These are phyloP conservation scores for Limnodromus scolopaceus DNA, from an alignment of 2,797 vertebrate genomes.

Conservation along the genomic window DNA sequence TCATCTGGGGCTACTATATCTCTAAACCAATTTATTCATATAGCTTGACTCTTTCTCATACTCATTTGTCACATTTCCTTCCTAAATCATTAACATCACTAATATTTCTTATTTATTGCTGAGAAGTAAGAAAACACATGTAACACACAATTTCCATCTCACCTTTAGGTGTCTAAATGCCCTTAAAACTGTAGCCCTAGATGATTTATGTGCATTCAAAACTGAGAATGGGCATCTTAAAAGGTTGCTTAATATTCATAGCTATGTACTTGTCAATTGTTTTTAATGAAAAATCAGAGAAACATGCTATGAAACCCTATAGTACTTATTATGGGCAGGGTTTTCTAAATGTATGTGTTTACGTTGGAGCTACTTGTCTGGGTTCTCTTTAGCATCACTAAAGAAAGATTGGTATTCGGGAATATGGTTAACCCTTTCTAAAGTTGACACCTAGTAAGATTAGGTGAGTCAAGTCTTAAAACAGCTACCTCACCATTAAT, in stretches of 20 bases:
- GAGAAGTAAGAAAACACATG: background rate
- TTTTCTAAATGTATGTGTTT: background rate
- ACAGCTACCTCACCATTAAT: background rate
- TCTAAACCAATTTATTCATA: conserved; percentile 3
- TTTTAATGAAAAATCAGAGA: conserved; percentile 20
- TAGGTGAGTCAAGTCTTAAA: background rate
- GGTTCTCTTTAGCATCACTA: background rate
- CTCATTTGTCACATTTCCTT: background rate
- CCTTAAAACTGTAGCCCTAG: background rate
- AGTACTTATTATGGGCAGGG: background rate
- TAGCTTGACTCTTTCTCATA: background rate
- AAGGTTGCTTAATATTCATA: conserved; percentile 11
- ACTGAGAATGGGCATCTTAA: background rate
- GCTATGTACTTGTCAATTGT: background rate
- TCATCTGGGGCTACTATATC: background rate
- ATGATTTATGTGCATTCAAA: background rate
- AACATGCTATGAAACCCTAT: background rate
- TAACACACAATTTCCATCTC: background rate
- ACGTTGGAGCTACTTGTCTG: background rate
- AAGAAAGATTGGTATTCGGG: background rate
- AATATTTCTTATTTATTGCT: conserved; percentile 31
- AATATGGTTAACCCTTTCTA: background rate
- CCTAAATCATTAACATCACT: conserved; percentile 1
- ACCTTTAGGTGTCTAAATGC: background rate
- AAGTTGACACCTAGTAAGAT: background rate